A percentile compares a stretch with the other conserved stretches of the same genome.
Evolutionary conservation across 2,113 vertebrate species (phyloP).

Genomic region (Climacteris rufus): DNA sequence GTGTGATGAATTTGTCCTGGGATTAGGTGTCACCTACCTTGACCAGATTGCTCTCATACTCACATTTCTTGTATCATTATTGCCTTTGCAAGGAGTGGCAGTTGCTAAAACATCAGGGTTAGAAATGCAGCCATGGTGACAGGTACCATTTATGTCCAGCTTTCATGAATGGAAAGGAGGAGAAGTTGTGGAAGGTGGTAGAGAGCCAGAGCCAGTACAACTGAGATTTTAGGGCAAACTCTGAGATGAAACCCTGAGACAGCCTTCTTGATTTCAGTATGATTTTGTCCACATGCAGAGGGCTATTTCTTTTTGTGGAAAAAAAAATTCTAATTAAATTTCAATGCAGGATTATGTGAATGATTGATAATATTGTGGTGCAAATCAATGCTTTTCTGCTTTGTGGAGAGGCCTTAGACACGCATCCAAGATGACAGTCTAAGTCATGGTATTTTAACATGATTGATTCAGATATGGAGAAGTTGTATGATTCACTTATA

Average conservation of each 20-base stretch:
- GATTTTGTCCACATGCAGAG: neutral
- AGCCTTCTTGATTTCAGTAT: neutral
- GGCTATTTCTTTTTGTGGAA: neutral
- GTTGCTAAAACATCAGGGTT: neutral
- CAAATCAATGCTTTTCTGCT: neutral
- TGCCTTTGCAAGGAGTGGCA: no score
- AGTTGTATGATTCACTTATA: constrained; percentile 2
- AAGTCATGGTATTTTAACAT: constrained; percentile 8
- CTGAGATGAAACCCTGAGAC: neutral
- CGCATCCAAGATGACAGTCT: neutral
- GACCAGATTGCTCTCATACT: neutral
- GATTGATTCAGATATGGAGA: neutral
- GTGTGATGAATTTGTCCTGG: neutral
- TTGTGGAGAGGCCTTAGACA: neutral
- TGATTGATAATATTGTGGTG: neutral
- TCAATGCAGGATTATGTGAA: neutral
- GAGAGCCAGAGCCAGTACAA: neutral
- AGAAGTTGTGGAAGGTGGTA: neutral
- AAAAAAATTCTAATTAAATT: neutral
- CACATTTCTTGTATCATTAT: neutral
- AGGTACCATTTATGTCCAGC: neutral
- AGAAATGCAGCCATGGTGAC: neutral
- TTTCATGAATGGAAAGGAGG: neutral
- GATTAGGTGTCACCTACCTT: neutral
- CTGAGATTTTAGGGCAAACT: neutral